Conservation (phyloP, 2,113 vertebrate genomes). For the Oreochromis aureus region DNA sequence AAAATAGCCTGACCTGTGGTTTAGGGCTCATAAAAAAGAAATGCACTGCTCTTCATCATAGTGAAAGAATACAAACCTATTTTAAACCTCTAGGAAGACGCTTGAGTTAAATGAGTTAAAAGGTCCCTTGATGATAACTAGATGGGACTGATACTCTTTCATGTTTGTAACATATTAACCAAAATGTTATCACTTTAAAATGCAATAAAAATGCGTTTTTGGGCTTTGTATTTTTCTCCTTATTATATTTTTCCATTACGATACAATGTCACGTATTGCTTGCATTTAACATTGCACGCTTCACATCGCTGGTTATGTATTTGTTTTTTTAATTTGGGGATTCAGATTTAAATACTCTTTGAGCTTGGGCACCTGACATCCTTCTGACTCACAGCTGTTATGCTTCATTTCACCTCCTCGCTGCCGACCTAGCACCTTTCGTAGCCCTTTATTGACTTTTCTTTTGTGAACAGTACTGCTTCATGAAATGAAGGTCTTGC, state of each 20-base stretch:
- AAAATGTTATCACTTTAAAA: not conserved
- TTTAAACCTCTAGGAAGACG: not conserved
- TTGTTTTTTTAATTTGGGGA: not conserved
- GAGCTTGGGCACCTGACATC: not conserved
- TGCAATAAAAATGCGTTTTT: not conserved
- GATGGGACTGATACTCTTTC: not conserved
- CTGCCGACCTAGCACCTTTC: not conserved
- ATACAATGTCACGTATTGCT: not conserved
- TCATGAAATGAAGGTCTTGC: not conserved
- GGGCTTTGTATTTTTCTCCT: not conserved
- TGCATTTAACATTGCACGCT: fast-evolving
- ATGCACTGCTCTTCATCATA: not conserved
- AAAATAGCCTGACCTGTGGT: not conserved
- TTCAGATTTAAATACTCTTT: not conserved
- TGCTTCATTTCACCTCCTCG: not conserved
- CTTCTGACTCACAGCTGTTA: not conserved
- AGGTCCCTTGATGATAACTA: not conserved
- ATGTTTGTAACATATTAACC: not conserved
- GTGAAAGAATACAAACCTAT: not conserved
- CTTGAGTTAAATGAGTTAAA: not conserved
- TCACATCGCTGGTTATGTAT: not conserved
- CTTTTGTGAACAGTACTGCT: not conserved
- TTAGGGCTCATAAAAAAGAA: not conserved
- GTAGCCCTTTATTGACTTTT: not conserved
- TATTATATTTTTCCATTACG: not conserved